Evolutionary conservation across 2,888 invertebrate genomes (phyloP), one percentile per base, ranked within the genome.

Genomic region (Tipula confusa): DNA sequence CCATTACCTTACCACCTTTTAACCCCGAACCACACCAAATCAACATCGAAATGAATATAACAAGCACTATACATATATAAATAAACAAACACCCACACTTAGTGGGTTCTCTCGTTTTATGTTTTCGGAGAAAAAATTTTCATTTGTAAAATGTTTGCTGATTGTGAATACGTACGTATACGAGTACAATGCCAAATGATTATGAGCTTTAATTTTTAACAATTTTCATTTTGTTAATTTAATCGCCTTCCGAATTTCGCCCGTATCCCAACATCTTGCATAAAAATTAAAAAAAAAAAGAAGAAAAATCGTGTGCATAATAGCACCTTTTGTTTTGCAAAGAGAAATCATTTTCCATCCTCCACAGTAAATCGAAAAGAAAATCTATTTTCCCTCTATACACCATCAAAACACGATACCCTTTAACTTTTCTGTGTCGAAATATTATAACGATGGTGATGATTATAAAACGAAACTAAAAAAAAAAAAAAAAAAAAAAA

Each of bases 261-360:
- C 7, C 43, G 38, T 38, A 38, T 38, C 15, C 43, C 33, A 33
- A 11, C 33, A 33, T 33, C 11, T 33, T 33, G 3, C 15, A 15
- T 15, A 43, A 15, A 15, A 9, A 36, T 11, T 9, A 36, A 36
- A 36, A 36, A 36, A 36, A 36, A 9, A 36, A 43, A n/a, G n/a
- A 64, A 64, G 24, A 64, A 64, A 64, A 64, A 24, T 64, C 24
- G 64, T 64, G 64, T 64, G 64, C 64, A 64, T 64, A 64, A 64
- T n/a, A n/a, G n/a, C 64, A 64, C 24, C 24, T 64, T 24, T 64
- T 64, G 24, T 24, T 43, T 6, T 15, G 15, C 15, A 2, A 9
- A 64, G 64, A n/a, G n/a, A n/a, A n/a, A n/a, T n/a, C n/a, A n/a
- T 64, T 7, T 64, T 64, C 15, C 43, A 43, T 15, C 43, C 43